Evolutionary conservation across 2,113 vertebrate genomes (phyloP).

Genomic region (Hydrolagus affinis): DNA sequence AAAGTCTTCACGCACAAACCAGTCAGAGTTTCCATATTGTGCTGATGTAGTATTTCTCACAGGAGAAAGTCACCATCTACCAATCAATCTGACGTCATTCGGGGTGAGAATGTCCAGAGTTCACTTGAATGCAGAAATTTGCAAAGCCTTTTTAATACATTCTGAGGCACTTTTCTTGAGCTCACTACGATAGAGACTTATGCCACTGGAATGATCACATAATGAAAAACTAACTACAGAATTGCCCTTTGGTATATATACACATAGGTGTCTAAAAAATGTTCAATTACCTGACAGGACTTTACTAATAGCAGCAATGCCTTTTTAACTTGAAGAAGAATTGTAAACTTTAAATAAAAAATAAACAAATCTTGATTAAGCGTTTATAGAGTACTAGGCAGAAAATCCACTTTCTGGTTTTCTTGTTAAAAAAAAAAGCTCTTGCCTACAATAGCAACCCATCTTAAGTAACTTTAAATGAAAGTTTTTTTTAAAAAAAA

Average conservation of each 20-base stretch:
- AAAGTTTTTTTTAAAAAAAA: background rate
- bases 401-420: background rate
- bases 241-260: slow-evolving; percentile 23
- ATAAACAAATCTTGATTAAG: background rate
- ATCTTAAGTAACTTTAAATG: background rate
- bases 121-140: background rate
- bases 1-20: background rate
- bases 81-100: background rate
- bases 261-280: background rate
- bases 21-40: background rate
- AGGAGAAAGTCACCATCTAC: background rate
- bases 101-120: background rate
- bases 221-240: background rate
- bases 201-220: background rate
- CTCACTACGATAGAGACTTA: background rate
- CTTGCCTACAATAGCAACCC: background rate
- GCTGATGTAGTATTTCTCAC: background rate
- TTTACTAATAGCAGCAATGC: slow-evolving; percentile 20
- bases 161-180: background rate
- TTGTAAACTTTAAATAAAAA: slow-evolving; percentile 27
- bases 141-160: background rate
- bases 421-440: background rate
- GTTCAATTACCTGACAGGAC: background rate
- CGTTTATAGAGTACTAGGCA: background rate
- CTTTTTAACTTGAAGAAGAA: background rate